phyloP scores from a whole-genome alignment of 92 coral and sea anemone genomes.

The Metridium senile region DNA sequence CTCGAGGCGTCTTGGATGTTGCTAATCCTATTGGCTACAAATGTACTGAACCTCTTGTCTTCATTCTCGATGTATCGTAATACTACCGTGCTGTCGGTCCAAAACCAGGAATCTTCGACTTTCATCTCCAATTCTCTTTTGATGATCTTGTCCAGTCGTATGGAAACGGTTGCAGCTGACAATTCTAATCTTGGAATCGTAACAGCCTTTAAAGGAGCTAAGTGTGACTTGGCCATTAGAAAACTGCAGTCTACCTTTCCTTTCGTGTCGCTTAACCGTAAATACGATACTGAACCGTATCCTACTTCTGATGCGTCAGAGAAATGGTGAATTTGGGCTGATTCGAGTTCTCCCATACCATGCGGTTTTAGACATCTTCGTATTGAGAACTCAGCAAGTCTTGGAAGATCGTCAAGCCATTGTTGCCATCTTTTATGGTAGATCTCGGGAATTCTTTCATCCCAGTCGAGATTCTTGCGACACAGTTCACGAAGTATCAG shows the following conservation, averaged over 20 bases:
- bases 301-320: constrained; percentile 51
- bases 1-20: constrained; percentile 29
- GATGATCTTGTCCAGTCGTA: constrained; percentile 25
- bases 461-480: constrained; percentile 10
- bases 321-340: constrained; percentile 41
- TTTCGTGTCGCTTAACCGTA: constrained; percentile 16
- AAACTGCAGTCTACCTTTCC: constrained; percentile 31
- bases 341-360: constrained; percentile 19
- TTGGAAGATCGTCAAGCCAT: constrained; percentile 23
- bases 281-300: constrained; percentile 53
- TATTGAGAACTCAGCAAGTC: constrained; percentile 22
- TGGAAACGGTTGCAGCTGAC: constrained; percentile 43
- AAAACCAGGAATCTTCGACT: constrained; percentile 29
- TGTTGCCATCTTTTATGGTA: no score
- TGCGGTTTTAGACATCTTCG: constrained; percentile 37
- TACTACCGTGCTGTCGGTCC: constrained; percentile 58
- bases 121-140: constrained; percentile 31
- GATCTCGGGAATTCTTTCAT: constrained; percentile 28
- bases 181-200: constrained; percentile 52
- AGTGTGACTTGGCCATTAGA: constrained; percentile 46
- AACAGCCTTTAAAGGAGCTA: constrained; percentile 39
- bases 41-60: constrained; percentile 31
- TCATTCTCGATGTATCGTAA: constrained; percentile 48
- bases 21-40: constrained; percentile 41
- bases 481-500: constrained; percentile 45